These are phyloP conservation scores for Burhinus bistriatus DNA, from an alignment of 2,113 vertebrate genomes.

Conservation along the genomic window DNA sequence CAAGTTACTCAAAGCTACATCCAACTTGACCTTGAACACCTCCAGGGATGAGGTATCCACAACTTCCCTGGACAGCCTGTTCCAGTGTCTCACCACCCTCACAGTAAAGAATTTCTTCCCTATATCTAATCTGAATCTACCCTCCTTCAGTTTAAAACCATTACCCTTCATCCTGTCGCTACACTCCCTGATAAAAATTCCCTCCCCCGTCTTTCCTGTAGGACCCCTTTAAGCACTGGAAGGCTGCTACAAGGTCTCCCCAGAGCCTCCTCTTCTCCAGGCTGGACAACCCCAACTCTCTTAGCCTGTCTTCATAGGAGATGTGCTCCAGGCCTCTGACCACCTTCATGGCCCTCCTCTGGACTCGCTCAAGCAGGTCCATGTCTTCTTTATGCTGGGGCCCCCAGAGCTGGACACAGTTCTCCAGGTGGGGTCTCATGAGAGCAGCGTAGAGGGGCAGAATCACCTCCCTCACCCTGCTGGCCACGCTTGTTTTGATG, in stretches of 20 bases:
- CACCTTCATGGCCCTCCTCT: not conserved
- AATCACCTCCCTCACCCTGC: not conserved
- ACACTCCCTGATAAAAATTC: not conserved
- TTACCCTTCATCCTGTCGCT: not conserved
- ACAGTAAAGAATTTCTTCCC: not conserved
- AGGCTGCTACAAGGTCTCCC: not conserved
- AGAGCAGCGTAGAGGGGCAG: not conserved
- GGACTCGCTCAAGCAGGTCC: not conserved
- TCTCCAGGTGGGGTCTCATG: not conserved
- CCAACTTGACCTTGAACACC: not conserved
- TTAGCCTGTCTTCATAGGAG: not conserved
- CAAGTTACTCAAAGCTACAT: not conserved
- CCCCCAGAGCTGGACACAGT: not conserved
- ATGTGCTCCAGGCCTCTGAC: not conserved
- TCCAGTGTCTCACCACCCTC: not conserved
- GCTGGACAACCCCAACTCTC: not conserved
- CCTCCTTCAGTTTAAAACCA: too few species aligned
- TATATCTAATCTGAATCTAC: not conserved
- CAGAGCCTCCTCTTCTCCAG: not conserved
- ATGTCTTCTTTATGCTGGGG: too few species aligned
- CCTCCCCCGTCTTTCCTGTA: not conserved
- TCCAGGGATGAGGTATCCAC: not conserved
- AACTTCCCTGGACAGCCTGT: not conserved
- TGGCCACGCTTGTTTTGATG: not conserved
- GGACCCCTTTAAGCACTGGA: not conserved